Evolutionary conservation across 2,888 invertebrate species (phyloP).

Genomic region (Pelosia muscerda): DNA sequence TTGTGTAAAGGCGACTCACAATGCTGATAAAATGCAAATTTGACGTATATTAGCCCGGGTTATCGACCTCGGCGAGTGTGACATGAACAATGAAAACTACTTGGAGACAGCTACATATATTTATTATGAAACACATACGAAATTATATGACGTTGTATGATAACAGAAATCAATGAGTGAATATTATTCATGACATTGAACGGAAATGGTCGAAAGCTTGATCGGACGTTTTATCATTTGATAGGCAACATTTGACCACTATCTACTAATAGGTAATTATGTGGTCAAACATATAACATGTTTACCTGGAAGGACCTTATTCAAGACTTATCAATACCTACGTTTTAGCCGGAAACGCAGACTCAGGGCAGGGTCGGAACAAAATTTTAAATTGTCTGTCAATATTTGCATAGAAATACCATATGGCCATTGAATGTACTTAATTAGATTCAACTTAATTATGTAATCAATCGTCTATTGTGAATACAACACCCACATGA

Average conservation of each 20-base stretch:
- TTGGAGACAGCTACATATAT: slow-evolving; percentile 32
- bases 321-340: not conserved
- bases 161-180: slow-evolving; percentile 13
- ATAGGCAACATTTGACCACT: not conserved
- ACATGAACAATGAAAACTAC: slow-evolving; percentile 47
- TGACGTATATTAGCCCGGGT: slow-evolving; percentile 42
- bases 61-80: slow-evolving; percentile 35
- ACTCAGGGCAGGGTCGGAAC: not conserved
- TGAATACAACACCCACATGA: not conserved
- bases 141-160: slow-evolving; percentile 19
- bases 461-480: not conserved
- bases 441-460: not conserved
- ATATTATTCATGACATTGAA: not conserved
- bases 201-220: not conserved
- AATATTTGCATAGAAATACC: not conserved
- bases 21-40: slow-evolving; percentile 54
- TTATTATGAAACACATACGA: slow-evolving; percentile 20
- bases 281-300: not conserved
- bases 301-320: not conserved
- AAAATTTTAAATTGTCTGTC: not conserved
- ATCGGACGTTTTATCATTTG: too few relatives aligned
- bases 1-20: slow-evolving; percentile 26
- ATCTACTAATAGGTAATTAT: not conserved
- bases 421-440: not conserved
- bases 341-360: not conserved